These are phyloP conservation scores for Trilocha varians DNA, from an alignment of 2,888 invertebrate species.

Conservation along the genomic window DNA sequence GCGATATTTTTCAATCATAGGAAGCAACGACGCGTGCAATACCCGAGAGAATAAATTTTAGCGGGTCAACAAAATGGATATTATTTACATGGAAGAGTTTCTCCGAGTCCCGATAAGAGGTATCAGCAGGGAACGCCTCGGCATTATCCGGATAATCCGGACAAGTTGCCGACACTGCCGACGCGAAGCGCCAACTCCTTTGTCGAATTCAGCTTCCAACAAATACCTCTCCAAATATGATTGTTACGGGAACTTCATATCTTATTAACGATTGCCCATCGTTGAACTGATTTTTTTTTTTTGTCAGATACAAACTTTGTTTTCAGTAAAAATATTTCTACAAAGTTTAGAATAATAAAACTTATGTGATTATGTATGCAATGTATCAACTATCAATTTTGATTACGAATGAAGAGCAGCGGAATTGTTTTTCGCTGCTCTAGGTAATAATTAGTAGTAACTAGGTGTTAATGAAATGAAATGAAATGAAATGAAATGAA, in stretches of 20 bases:
- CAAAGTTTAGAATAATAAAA: no score
- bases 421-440: no score
- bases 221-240: conserved; percentile 28
- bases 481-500: no score
- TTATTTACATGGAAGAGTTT: conserved; percentile 31
- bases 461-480: no score
- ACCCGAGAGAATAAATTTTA: neutral
- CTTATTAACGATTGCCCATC: no score
- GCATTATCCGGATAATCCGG: conserved; percentile 56
- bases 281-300: no score
- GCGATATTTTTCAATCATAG: conserved; percentile 8
- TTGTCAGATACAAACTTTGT: no score
- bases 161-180: conserved; percentile 37
- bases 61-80: conserved; percentile 18
- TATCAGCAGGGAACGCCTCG: conserved; percentile 34
- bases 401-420: no score
- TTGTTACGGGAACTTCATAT: conserved; percentile 17
- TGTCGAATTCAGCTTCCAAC: conserved; percentile 26
- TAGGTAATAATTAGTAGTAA: no score
- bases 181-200: conserved; percentile 29
- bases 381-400: no score
- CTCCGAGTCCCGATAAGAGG: conserved; percentile 31
- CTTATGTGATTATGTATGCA: no score
- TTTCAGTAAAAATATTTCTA: no score
- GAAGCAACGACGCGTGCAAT: neutral